phyloP scores from a whole-genome alignment of 2,113 vertebrate species.

The Holacanthus passer region DNA sequence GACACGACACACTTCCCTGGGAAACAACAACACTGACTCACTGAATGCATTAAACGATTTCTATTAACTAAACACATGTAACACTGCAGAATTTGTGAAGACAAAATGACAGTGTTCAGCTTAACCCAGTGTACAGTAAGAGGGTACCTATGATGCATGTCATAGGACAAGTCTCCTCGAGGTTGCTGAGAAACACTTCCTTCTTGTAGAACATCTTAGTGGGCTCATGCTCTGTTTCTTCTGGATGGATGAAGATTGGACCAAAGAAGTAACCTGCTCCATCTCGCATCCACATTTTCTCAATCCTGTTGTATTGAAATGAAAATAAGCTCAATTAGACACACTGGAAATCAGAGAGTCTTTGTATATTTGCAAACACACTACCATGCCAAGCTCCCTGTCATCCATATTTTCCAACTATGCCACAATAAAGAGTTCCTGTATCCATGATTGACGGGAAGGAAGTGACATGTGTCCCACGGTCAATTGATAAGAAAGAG shows the following conservation, averaged over 20 bases:
- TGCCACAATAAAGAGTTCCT: neutral
- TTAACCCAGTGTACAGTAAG: neutral
- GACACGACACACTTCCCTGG: constrained; percentile 96
- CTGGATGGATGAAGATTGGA: constrained; percentile 98
- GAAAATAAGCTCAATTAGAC: neutral
- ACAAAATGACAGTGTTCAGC: neutral
- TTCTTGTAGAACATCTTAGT: constrained; percentile 99
- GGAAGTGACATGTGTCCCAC: neutral
- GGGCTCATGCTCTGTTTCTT: constrained; percentile 98
- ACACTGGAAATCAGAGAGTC: neutral
- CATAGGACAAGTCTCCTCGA: constrained; percentile 98
- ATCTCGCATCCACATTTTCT: constrained; percentile 98
- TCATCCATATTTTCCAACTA: neutral
- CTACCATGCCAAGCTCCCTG: neutral
- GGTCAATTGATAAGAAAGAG: neutral
- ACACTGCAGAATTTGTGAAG: neutral
- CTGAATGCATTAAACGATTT: neutral
- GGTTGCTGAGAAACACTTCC: constrained; percentile 98
- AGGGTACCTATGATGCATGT: constrained; percentile 94
- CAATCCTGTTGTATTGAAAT: constrained; percentile 78
- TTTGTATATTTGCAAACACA: neutral
- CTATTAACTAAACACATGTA: neutral
- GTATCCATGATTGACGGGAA: neutral
- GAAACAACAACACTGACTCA: constrained; percentile 22
- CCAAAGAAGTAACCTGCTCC: constrained; percentile 98